Base-by-base conservation (phyloP, 2,113 vertebrate species). In the Erythrocercus mccallii region DNA sequence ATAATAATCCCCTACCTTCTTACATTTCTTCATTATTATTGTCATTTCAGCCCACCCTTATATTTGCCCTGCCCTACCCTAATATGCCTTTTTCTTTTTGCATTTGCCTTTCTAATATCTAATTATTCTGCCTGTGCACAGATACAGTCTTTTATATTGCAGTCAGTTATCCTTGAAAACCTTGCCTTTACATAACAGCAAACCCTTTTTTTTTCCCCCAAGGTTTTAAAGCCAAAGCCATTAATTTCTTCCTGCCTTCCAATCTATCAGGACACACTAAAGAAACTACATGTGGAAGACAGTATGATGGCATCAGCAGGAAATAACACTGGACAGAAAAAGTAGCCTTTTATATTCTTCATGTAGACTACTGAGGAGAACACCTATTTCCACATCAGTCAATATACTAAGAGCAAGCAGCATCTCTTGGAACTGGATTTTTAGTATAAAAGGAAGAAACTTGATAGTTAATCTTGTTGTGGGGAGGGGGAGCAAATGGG, bases 401-500 rank as follows among this genome's bases (percentile, higher is more conserved):
- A 60, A 47, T 48, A 10, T 56, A 51, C 31, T 56, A 37, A 83
- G 40, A 47, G 30, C 60, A 89, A 48, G 9, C 30, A 60, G 40
- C 15, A 51, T 60, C 21, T 68, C 24, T 73, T 72, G 50, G 70
- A 79, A 68, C 27, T 51, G 25, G 6, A 50, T 81, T 35, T n/a
- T 31, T 71, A 58, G 12, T 47, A 35, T 51, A 51, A 92, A 76
- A 27, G 42, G 35, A 83, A 83, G 38, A 93, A 70, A 80, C 7
- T 20, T 38, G 3, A 10, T 57, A 31, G n/a, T 80, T 91, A 48
- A 14, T 74, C 24, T 62, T 14, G 2, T 27, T 9, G 4, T 33
- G 19, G 22, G 8, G 6, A 3, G 2, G 4, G 16, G 3, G 1
- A 8, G 12, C 22, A 48, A 66, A 21, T 9, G 4, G 1, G 4